Evolutionary conservation across 2,888 invertebrate species (phyloP).

Genomic region (Phymatocera aterrima): DNA sequence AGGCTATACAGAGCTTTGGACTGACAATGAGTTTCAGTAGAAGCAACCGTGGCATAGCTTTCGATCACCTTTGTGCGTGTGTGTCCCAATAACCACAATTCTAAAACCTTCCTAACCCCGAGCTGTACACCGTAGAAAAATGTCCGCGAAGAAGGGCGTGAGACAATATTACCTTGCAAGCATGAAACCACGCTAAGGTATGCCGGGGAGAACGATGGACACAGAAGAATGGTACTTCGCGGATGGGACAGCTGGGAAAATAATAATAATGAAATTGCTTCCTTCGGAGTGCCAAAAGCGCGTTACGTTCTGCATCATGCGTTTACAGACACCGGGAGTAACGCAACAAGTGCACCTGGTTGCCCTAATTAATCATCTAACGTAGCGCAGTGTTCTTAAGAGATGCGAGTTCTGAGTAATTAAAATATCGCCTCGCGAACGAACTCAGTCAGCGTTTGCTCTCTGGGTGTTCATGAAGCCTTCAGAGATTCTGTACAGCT

Average conservation of each 20-base stretch:
- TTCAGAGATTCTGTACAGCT: slow-evolving; percentile 6
- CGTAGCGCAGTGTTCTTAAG: neutral
- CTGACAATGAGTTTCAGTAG: neutral
- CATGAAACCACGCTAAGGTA: neutral
- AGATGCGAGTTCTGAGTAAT: slow-evolving; percentile 38
- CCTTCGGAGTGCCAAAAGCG: neutral
- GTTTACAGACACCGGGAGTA: neutral
- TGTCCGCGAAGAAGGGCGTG: neutral
- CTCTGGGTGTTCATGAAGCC: neutral
- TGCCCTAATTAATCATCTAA: slow-evolving; percentile 33
- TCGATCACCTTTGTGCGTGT: neutral
- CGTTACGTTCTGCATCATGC: neutral
- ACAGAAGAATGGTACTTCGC: neutral
- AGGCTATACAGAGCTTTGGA: neutral
- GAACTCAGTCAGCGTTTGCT: neutral
- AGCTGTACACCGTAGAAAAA: neutral
- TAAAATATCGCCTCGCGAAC: slow-evolving; percentile 24
- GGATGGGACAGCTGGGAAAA: neutral
- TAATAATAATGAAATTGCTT: neutral
- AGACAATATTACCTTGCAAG: neutral
- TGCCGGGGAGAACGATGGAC: neutral
- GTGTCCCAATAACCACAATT: slow-evolving; percentile 6
- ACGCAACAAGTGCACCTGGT: neutral
- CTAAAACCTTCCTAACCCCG: neutral
- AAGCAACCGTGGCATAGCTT: neutral